Conservation (phyloP, 2,113 vertebrate species). For the Alaudala cheleensis region DNA sequence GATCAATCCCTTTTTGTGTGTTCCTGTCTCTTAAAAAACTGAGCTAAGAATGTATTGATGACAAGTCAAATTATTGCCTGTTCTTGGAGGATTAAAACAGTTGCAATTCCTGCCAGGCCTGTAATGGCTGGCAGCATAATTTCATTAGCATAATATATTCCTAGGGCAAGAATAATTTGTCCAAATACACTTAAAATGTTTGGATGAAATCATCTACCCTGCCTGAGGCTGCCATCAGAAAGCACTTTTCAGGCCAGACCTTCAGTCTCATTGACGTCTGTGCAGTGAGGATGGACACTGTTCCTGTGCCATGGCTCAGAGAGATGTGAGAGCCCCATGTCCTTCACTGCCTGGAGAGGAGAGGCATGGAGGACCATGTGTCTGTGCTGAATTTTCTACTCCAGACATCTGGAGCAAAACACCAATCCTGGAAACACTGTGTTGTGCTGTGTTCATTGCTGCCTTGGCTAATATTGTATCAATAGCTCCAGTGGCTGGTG, state of each 20-base stretch:
- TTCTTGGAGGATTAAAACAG: constrained; percentile 34
- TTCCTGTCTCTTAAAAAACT: constrained; percentile 29
- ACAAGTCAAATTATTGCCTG: not conserved
- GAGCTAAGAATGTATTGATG: constrained; percentile 18
- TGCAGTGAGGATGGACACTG: rapidly evolving
- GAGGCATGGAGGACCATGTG: rapidly evolving
- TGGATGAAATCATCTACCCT: not conserved
- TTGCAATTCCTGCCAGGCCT: constrained; percentile 8
- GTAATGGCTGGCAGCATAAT: not conserved
- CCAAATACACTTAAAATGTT: not conserved
- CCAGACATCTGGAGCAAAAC: not conserved
- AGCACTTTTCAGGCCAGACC: not conserved
- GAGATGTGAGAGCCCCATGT: rapidly evolving
- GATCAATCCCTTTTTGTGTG: not conserved
- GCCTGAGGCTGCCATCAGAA: not conserved
- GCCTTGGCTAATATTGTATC: not conserved
- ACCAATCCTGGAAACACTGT: not conserved
- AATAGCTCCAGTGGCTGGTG: not conserved
- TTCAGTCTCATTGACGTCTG: not conserved
- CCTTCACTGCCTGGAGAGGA: not conserved
- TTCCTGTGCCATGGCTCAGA: rapidly evolving
- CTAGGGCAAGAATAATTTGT: not conserved
- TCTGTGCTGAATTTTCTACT: not conserved
- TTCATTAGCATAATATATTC: not conserved
- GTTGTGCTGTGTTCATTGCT: not conserved